Evolutionary conservation across 1,140 invertebrate genomes (phyloP).

Genomic region (Campoletis sonorensis): DNA sequence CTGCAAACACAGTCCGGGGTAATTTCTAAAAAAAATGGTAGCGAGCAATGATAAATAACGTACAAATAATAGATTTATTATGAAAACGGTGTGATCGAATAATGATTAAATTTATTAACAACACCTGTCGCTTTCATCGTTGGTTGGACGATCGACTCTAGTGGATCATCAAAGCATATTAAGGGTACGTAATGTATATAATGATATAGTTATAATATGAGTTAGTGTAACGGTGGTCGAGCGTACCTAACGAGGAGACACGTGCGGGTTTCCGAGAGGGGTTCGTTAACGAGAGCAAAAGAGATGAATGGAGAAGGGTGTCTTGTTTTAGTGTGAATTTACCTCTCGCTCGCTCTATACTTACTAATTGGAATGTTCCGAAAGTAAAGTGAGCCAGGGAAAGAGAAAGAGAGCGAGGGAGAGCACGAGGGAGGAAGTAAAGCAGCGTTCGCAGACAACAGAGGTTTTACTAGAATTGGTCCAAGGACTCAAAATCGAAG

Average conservation of each 20-base stretch:
- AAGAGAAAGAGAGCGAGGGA: conserved; percentile 13
- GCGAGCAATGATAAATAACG: neutral
- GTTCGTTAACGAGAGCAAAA: conserved; percentile 22
- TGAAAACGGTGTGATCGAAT: conserved; percentile 9
- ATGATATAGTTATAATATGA: conserved; percentile 21
- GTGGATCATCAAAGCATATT: neutral
- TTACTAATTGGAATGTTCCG: conserved; percentile 48
- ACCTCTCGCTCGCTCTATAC: neutral
- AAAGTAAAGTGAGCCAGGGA: neutral
- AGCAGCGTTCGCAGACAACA: neutral
- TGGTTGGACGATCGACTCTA: neutral
- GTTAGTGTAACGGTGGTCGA: conserved; percentile 1
- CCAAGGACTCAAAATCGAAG: conserved; percentile 37
- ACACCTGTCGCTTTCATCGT: conserved; percentile 22
- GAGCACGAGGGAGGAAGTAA: neutral
- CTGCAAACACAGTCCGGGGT: too few species aligned
- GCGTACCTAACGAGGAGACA: conserved; percentile 27
- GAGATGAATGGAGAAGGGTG: conserved; percentile 11
- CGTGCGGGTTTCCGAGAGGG: conserved; percentile 25
- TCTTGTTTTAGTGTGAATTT: neutral
- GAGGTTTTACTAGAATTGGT: neutral
- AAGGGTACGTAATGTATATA: conserved; percentile 5
- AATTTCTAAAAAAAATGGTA: too few species aligned
- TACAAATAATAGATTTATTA: neutral
- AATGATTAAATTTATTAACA: conserved; percentile 25